Conservation (phyloP, 2,888 invertebrate genomes). For the Hypselothyrea guttata region DNA sequence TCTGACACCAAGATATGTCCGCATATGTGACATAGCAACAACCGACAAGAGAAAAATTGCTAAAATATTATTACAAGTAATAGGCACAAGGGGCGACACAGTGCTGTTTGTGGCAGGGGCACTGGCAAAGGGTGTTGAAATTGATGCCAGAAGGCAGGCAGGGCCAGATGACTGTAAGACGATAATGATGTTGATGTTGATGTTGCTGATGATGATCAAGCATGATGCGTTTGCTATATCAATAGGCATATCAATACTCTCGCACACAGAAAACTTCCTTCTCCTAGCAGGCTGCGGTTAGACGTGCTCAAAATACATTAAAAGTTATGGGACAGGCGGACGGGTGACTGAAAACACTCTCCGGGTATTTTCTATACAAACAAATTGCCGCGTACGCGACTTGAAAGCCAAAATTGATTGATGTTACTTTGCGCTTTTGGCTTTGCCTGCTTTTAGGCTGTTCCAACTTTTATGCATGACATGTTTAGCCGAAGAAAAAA, state of each 20-base stretch:
- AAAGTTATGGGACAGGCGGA: slow-evolving; percentile 54
- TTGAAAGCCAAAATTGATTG: slow-evolving; percentile 75
- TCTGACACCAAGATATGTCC: slow-evolving; percentile 41
- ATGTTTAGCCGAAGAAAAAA: too few species aligned
- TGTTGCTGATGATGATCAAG: slow-evolving; percentile 32
- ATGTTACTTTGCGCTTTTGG: slow-evolving; percentile 56
- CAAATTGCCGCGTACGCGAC: slow-evolving; percentile 76
- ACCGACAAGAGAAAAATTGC: slow-evolving; percentile 51
- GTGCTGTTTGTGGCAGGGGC: slow-evolving; percentile 18
- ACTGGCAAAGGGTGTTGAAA: slow-evolving; percentile 65
- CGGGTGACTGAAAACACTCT: slow-evolving; percentile 38
- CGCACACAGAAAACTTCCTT: slow-evolving; percentile 1
- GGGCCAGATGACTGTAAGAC: slow-evolving; percentile 4
- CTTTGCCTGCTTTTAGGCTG: slow-evolving; percentile 54
- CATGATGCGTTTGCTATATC: slow-evolving; percentile 49
- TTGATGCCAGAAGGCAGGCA: slow-evolving; percentile 48
- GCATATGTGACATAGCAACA: slow-evolving; percentile 70
- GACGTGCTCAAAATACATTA: slow-evolving; percentile 75
- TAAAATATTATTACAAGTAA: slow-evolving; percentile 75
- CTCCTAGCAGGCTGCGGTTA: slow-evolving; percentile 44
- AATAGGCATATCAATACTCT: slow-evolving; percentile 70
- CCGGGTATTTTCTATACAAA: slow-evolving; percentile 68
- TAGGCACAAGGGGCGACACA: slow-evolving; percentile 57
- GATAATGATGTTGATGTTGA: slow-evolving; percentile 29
- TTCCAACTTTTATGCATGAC: slow-evolving; percentile 13